phyloP scores from a whole-genome alignment of 2,888 invertebrate species.

The Synanthedon andrenaeformis region DNA sequence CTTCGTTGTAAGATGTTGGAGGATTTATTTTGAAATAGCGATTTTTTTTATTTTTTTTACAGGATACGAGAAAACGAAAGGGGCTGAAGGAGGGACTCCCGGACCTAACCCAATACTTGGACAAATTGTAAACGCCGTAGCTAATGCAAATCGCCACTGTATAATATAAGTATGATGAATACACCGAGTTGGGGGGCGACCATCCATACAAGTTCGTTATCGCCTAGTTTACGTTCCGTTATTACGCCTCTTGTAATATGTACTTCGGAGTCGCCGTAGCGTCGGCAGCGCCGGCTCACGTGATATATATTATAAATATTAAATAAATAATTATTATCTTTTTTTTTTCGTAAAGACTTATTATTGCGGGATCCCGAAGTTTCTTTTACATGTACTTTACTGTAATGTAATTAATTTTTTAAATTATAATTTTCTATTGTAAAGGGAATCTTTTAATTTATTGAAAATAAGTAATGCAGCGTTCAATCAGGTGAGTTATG shows the following conservation, averaged over 20 bases:
- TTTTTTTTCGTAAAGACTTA: constrained; percentile 20
- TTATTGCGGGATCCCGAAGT: constrained; percentile 29
- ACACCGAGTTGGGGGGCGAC: background rate
- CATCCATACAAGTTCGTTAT: constrained; percentile 5
- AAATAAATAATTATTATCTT: background rate
- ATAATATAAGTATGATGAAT: constrained; percentile 43
- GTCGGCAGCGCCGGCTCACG: background rate
- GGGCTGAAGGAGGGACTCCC: constrained; percentile 98
- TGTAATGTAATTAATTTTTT: constrained; percentile 63
- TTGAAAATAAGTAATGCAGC: no score
- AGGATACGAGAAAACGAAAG: constrained; percentile 98
- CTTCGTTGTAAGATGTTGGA: no score
- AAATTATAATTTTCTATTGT: constrained; percentile 70
- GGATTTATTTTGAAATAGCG: no score
- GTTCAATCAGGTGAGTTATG: constrained; percentile 2
- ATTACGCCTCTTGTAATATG: constrained; percentile 13
- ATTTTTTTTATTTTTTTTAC: constrained; percentile 26
- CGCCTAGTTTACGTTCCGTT: constrained; percentile 27
- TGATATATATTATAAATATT: background rate
- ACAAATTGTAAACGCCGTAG: constrained; percentile 91
- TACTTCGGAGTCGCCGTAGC: background rate
- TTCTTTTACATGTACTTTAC: constrained; percentile 31
- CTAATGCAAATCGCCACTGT: constrained; percentile 55
- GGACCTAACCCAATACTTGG: constrained; percentile 93
- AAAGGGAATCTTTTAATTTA: constrained; percentile 40